Base-by-base conservation (phyloP, 35 echinoderm and acorn worm species). In the Patiria miniata region DNA sequence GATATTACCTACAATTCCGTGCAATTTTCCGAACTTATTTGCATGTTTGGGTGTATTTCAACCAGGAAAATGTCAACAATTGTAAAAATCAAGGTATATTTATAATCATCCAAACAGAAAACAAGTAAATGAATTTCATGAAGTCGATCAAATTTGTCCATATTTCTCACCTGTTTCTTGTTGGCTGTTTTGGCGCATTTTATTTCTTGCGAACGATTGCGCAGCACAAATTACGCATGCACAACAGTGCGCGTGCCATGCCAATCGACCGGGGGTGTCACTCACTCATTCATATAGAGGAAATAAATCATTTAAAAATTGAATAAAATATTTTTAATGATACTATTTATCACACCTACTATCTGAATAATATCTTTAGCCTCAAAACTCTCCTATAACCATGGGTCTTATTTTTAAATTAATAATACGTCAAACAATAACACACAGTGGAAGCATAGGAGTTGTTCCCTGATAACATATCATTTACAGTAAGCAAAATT, bases 1-100 rank as follows among this genome's bases (percentile, higher is more conserved):
- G 80, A 82, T 47, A 69, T 82, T 82, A 82, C 80, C 80, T 56
- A 51, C 39, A 82, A 80, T 80, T 82, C 80, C 39, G 40, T 82
- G 50, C 51, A 51, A 50, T 82, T 78, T 82, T 51, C 51, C 15
- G 1, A 44, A 52, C 51, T 82, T 82, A 44, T 82, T 33, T 33
- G 28, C 39, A 17, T 52, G 51, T 33, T 47, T 33, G 28, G 21
- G 19, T 14, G 33, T 28, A 23, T 28, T 69, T 78, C 16, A 18
- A 78, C 12, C 5, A 12, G 5, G 5, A 33, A 37, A 37, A 37
- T 16, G 17, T 36, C 5, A 14, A 18, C n/a, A 18, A 5, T 30
- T 18, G 76, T 1, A 16, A 39, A 5, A 78, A 33, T 36, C n/a
- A 78, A 78, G 16, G 4, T 3, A 37, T 1, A 17, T 30, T 39